Conservation (phyloP, 2,888 invertebrate species). For the Eristalis pertinax region DNA sequence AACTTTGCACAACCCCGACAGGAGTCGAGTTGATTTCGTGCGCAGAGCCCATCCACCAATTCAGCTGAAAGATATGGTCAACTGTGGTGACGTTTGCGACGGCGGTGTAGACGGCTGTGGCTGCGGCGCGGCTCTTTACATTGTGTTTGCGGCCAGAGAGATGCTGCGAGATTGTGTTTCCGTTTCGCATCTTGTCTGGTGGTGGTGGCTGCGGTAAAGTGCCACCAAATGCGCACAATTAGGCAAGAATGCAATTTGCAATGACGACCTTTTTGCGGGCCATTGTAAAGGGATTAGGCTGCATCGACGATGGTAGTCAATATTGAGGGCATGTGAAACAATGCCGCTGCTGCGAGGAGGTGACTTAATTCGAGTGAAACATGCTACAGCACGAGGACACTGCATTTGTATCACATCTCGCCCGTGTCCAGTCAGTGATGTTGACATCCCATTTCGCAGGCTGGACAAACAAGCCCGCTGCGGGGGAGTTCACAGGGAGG, state of each 20-base stretch:
- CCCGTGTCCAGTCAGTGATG: neutral
- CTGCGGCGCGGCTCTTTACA: neutral
- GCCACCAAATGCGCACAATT: neutral
- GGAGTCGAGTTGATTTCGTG: neutral
- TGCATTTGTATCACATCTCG: neutral
- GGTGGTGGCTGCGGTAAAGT: neutral
- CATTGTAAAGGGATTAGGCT: neutral
- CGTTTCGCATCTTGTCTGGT: neutral
- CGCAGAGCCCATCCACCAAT: neutral
- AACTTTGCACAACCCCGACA: neutral
- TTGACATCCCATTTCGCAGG: neutral
- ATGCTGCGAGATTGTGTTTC: neutral
- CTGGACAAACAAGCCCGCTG: too few species aligned
- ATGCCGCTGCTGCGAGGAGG: neutral
- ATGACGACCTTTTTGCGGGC: neutral
- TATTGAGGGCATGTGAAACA: neutral
- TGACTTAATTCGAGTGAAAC: neutral
- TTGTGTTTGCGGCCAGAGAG: neutral
- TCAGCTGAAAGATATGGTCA: neutral
- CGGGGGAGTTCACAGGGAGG: too few species aligned
- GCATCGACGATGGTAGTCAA: neutral
- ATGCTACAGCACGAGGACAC: neutral
- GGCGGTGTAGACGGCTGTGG: neutral
- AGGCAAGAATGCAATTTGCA: neutral
- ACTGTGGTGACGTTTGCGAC: neutral